Evolutionary conservation across 2,888 invertebrate species (phyloP), one percentile per base, ranked within the genome.

Genomic region (Drosophila peninsularis): DNA sequence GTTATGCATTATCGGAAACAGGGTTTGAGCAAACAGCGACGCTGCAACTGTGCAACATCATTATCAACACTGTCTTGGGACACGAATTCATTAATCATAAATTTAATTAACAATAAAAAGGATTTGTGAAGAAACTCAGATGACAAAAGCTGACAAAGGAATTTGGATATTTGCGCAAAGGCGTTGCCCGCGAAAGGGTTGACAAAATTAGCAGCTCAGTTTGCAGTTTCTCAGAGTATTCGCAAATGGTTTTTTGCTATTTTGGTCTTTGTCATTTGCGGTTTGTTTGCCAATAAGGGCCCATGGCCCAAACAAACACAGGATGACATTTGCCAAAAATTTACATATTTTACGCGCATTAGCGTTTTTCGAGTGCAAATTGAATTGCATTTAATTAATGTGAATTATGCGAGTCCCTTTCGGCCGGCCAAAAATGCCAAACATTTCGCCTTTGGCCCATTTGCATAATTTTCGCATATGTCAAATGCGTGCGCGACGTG

Each of bases 61-160:
- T 61, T 62, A 37, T 36, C 61, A 62, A 21, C 37, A 67, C 24
- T 52, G 34, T 75, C 79, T 63, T 69, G 66, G 65, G 49, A 14
- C 21, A 36, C 9, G 47, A 41, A 71, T 71, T 79, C 80, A 81
- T 85, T 85, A 85, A 85, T 85, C 85, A 85, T 84, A 72, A 77
- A 87, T 85, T 87, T 89, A 85, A 85, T 85, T 89, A 85, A 84
- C 87, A 84, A 78, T 55, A 47, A 42, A 57, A 54, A 36, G 64
- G 45, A 6, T 13, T 53, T 57, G 45, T 45, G 19, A 47, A 17
- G 47, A 47, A 47, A 63, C 44, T 5, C 1, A 45, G 44, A 62
- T 61, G 64, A 68, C 70, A 75, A 62, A 54, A 79, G 58, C 75
- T 82, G 82, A 78, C 75, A 63, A 71, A 53, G 57, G 44, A 54